phyloP scores from a whole-genome alignment of 2,113 vertebrate genomes.

The Psephotus haematonotus region DNA sequence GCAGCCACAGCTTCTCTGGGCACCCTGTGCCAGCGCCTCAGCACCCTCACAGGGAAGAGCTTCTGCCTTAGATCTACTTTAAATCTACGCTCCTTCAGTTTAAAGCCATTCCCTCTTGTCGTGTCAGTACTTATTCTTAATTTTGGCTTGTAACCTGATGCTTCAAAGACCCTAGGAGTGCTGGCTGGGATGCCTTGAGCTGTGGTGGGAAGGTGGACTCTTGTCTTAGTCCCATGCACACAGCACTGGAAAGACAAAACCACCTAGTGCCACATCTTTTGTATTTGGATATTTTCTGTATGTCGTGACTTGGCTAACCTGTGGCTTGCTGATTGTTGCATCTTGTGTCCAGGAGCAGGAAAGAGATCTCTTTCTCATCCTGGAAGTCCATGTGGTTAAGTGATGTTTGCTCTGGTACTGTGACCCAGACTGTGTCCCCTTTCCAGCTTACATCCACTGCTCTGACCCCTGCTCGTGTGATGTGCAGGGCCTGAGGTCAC shows the following conservation, averaged over 20 bases:
- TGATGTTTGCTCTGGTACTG: background rate
- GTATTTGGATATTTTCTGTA: accelerated
- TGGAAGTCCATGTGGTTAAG: background rate
- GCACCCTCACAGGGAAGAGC: background rate
- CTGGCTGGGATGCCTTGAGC: too few relatives aligned
- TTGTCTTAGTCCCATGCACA: accelerated
- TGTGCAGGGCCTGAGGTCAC: background rate
- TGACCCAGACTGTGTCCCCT: background rate
- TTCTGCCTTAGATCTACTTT: background rate
- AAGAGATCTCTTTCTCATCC: background rate
- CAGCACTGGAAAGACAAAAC: background rate
- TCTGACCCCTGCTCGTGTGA: accelerated
- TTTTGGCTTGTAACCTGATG: background rate
- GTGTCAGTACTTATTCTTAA: background rate
- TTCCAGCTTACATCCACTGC: accelerated
- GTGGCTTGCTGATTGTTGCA: accelerated
- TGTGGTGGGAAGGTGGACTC: accelerated
- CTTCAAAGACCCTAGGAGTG: accelerated
- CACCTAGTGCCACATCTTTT: accelerated
- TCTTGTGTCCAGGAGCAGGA: background rate
- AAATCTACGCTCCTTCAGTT: background rate
- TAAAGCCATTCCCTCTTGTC: background rate
- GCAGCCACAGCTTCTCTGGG: background rate
- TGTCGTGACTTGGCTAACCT: accelerated
- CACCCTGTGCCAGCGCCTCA: background rate